Conservation (phyloP, 53 echinoderm and acorn worm genomes). For the Holothuria leucospilota region DNA sequence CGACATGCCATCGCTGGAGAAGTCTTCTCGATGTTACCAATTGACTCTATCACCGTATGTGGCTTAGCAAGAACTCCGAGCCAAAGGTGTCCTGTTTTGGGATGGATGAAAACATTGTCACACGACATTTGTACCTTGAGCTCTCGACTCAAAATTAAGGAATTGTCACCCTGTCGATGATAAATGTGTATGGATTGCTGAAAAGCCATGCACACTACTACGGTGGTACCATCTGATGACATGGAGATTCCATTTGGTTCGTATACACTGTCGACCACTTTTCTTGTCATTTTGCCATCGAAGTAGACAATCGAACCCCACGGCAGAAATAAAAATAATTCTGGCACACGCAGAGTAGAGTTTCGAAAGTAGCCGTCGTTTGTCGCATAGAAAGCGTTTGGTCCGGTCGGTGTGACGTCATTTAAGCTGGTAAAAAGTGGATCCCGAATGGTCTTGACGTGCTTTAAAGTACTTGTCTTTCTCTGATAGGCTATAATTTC, state of each 20-base stretch:
- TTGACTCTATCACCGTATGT: background rate
- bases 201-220: conserved; percentile 31
- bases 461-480: background rate
- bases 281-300: background rate
- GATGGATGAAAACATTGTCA: conserved; percentile 37
- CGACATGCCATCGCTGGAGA: conserved; percentile 11
- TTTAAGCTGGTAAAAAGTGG: conserved; percentile 27
- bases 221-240: background rate
- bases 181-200: conserved; percentile 10
- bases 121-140: background rate
- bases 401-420: conserved; percentile 23
- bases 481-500: conserved; percentile 49
- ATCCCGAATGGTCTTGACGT: conserved; percentile 3
- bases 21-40: background rate
- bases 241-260: conserved; percentile 41
- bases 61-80: conserved; percentile 7
- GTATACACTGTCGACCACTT: background rate
- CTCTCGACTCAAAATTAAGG: background rate
- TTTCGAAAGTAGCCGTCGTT: conserved; percentile 41
- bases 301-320: conserved; percentile 40
- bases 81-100: conserved; percentile 37
- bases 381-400: conserved; percentile 30
- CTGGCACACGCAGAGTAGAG: conserved; percentile 12
- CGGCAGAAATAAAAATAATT: background rate
- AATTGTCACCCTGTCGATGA: background rate